Evolutionary conservation across 1,140 invertebrate genomes (phyloP), one percentile per base, ranked within the genome.

Genomic region (Lamellibrachia luymesi): DNA sequence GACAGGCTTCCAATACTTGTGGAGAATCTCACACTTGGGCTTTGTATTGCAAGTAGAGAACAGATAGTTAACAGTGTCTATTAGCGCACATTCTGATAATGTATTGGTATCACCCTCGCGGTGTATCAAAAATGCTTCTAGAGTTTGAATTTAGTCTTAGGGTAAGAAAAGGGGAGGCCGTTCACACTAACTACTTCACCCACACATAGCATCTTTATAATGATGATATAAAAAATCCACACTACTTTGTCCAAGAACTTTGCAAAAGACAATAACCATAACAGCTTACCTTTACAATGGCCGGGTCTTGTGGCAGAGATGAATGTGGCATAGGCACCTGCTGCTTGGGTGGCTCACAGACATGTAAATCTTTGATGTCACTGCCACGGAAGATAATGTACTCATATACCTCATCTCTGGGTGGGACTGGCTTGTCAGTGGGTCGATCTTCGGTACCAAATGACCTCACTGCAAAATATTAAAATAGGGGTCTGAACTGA

Each of bases 331-430:
- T 95, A 90, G 96, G 27, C 52, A 52, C 95, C 51, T 96, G 96
- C 90, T 95, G 95, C 95, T 98, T 97, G 25, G 97, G 97, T 90
- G 99, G 97, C 93, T 97, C 97, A 95, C 97, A 97, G 0, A 99
- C 98, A 96, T 98, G 97, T 95, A 99, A 98, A 96, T 99, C 99
- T 97, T 99, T 99, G 95, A 99, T 99, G 96, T 99, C 99, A 94
- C 98, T 98, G 51, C 99, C 99, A 94, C 99, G 97, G 97, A 99
- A 99, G 92, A 99, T 97, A 94, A 99, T 99, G 96, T 99, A 99
- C 95, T 99, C 99, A 97, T 99, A 99, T 64, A 99, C 98, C 96
- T 99, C 99, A 97, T 98, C 98, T 96, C 99, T 98, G 90, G 99
- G 98, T 49, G 96, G 95, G 80, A 99, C 98, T 93, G 98, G 98